Evolutionary conservation across 2,888 invertebrate species (phyloP).

Genomic region (Xanthorhoe spadicearia): DNA sequence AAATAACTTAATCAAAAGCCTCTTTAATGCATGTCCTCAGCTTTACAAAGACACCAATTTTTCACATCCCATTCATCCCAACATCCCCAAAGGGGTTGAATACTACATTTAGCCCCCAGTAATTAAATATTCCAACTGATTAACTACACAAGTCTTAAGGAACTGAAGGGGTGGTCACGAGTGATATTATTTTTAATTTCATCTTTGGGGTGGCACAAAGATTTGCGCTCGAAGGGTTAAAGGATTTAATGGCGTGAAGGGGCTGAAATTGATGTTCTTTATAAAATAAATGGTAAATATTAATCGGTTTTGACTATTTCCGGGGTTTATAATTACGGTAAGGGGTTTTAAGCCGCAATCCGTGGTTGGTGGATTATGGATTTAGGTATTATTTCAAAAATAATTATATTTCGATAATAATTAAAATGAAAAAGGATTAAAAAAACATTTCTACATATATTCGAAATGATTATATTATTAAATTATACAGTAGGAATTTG

Average conservation of each 20-base stretch:
- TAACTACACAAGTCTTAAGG: conserved; percentile 72
- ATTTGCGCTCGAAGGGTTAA: conserved; percentile 68
- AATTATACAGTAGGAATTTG: too few species aligned
- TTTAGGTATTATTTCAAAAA: conserved; percentile 23
- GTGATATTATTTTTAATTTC: conserved; percentile 80
- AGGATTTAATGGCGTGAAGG: conserved; percentile 65
- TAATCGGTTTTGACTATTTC: conserved; percentile 69
- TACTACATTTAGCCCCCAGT: conserved; percentile 63
- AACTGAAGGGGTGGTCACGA: conserved; percentile 64
- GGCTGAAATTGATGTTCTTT: conserved; percentile 64
- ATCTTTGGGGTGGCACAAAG: conserved; percentile 61
- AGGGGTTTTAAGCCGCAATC: conserved; percentile 33
- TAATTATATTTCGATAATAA: not conserved
- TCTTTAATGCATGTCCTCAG: conserved; percentile 37
- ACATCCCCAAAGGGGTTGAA: conserved; percentile 54
- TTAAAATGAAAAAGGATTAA: not conserved
- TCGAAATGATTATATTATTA: too few species aligned
- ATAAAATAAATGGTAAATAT: conserved; percentile 69
- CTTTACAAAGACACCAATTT: conserved; percentile 37
- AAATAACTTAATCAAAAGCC: conserved; percentile 28
- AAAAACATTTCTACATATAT: too few species aligned
- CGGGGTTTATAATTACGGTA: conserved; percentile 38
- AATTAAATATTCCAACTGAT: conserved; percentile 84
- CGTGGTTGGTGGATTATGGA: conserved; percentile 26
- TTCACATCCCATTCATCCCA: conserved; percentile 37